Base-by-base conservation (phyloP, 2,888 invertebrate species). In the Aspidapion aeneum region DNA sequence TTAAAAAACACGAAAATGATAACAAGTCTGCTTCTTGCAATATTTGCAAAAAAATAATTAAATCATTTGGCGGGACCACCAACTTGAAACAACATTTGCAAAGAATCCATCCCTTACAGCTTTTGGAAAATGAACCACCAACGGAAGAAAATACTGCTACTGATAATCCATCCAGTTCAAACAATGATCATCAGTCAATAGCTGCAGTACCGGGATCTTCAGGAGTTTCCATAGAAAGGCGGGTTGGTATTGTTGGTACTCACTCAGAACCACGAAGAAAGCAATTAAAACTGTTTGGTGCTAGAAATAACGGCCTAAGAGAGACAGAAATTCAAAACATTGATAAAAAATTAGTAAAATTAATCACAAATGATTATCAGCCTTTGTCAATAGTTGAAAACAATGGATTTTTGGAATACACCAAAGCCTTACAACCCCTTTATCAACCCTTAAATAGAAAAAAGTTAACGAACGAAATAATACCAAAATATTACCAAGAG, bases 401-500 rank as follows among this genome's bases (percentile, higher is more conserved):
- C 35, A 12, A 35, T 7, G 35, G 35, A 35, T 35, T 35, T 35
- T 35, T 35, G 35, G 35, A 35, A 35, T 35, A 35, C 35, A 7
- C 35, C 12, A 3, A 35, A 7, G 35, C 35, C 3, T 35, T 35
- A 35, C 35, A 35, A 12, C 35, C 35, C 12, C 35, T 35, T 35
- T 35, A 35, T 12, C 3, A 35, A 35, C 35, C 35, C 12, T 12
- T 12, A 35, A 35, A 35, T 12, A 35, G 35, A 35, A 35, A 35
- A 35, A 35, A 35, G 12, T 12, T 35, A 3, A 7, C 35, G 17
- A 71, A 69, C 2, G 70, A 72, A 35, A 35, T 35, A 7, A 7
- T 35, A 35, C 35, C 35, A 12, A 35, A 12, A 12, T 35, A 35
- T 35, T 35, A 35, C 12, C 3, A 3, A 35, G 35, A 35, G 12